Evolutionary conservation across 23 tunicate species (phyloP).

Genomic region (Halocynthia roretzi): DNA sequence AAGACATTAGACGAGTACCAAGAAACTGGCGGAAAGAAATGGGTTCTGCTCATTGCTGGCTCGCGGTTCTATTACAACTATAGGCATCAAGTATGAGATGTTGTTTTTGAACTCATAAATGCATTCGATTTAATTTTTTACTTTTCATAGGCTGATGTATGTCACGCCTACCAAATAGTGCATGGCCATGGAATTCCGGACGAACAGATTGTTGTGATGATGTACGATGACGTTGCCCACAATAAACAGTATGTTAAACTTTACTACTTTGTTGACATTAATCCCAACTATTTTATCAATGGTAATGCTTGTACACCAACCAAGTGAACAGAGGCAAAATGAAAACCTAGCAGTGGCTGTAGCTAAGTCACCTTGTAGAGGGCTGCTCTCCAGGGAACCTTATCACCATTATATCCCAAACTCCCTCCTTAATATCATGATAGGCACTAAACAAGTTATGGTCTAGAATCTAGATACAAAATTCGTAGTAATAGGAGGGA

Average conservation of each 20-base stretch:
- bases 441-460: too few relatives aligned
- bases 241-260: slow-evolving; percentile 33
- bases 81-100: slow-evolving; percentile 58
- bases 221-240: slow-evolving; percentile 86
- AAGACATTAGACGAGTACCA: not conserved
- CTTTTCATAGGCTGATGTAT: slow-evolving; percentile 76
- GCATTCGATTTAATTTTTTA: not conserved
- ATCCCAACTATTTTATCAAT: too few relatives aligned
- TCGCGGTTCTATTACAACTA: slow-evolving; percentile 67
- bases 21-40: slow-evolving; percentile 46
- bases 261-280: too few relatives aligned
- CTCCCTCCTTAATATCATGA: too few relatives aligned
- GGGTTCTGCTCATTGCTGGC: slow-evolving; percentile 86
- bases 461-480: too few relatives aligned
- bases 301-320: too few relatives aligned
- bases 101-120: not conserved
- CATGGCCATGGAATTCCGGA: slow-evolving; percentile 83
- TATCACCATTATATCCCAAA: too few relatives aligned
- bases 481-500: too few relatives aligned
- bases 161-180: slow-evolving; percentile 86
- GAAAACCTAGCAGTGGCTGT: too few relatives aligned
- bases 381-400: too few relatives aligned
- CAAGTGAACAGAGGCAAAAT: too few relatives aligned
- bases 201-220: slow-evolving; percentile 91
- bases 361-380: too few relatives aligned